Percentiles rank a stretch among this genome's conserved stretches.
Conservation (phyloP, 2,113 vertebrate genomes). For the Peucedramus taeniatus region DNA sequence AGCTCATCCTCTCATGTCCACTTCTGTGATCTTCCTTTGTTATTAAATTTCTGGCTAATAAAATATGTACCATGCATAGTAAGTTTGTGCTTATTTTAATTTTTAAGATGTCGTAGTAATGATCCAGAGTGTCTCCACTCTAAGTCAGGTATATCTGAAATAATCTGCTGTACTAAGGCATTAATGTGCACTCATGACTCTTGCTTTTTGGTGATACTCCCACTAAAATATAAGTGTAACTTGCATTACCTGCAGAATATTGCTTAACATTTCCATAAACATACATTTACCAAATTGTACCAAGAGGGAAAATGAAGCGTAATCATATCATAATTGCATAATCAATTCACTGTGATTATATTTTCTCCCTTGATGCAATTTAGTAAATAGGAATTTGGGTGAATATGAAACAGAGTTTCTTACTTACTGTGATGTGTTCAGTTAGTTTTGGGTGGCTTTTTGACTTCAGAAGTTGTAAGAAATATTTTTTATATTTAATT, state of each 20-base stretch:
- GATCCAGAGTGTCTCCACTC: background rate
- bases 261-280: slow-evolving; percentile 68
- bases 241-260: slow-evolving; percentile 53
- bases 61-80: background rate
- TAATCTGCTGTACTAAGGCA: background rate
- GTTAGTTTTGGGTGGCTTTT: slow-evolving; percentile 23
- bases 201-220: background rate
- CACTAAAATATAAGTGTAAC: background rate
- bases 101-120: background rate
- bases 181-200: background rate
- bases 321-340: slow-evolving; percentile 67
- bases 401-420: slow-evolving; percentile 22
- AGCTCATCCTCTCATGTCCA: background rate
- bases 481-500: background rate
- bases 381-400: slow-evolving; percentile 52
- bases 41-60: background rate
- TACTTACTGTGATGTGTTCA: slow-evolving; percentile 31
- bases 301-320: slow-evolving; percentile 60
- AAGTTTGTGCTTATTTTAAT: background rate
- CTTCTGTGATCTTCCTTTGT: background rate
- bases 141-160: background rate
- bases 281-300: slow-evolving; percentile 64
- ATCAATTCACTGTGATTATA: slow-evolving; percentile 70
- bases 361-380: slow-evolving; percentile 68
- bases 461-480: background rate